Percentiles rank a stretch among this genome's conserved stretches.
phyloP scores from a whole-genome alignment of 2,797 vertebrate genomes.

The Chelonia mydas region DNA sequence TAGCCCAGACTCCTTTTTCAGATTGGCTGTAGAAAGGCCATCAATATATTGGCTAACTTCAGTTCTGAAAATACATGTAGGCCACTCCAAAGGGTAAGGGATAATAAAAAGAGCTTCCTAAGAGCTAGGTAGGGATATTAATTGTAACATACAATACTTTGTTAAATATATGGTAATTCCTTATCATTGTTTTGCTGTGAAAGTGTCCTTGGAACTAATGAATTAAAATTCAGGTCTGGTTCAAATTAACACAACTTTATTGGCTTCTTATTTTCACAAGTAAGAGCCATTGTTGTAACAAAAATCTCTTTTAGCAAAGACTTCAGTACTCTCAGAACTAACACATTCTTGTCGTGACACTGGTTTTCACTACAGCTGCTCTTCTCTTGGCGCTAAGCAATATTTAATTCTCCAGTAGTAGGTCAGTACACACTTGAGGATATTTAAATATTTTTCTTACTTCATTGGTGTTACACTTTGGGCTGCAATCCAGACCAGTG shows the following conservation, averaged over 20 bases:
- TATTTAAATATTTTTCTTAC: not conserved
- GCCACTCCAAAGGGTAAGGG: not conserved
- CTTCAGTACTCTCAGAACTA: not conserved
- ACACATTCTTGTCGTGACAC: rapidly evolving
- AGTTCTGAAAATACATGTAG: not conserved
- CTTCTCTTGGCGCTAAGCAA: not conserved
- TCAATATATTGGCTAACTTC: not conserved
- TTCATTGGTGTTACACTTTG: not conserved
- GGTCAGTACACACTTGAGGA: not conserved
- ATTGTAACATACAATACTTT: not conserved
- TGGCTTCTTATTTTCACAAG: not conserved
- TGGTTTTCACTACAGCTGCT: not conserved
- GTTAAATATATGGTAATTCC: not conserved
- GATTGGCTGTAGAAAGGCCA: not conserved
- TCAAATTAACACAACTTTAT: not conserved
- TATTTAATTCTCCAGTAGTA: not conserved
- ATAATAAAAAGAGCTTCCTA: not conserved
- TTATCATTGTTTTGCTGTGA: not conserved
- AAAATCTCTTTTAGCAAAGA: not conserved
- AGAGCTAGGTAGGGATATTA: not conserved
- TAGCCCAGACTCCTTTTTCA: not conserved
- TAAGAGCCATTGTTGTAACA: not conserved
- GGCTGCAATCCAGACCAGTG: too few relatives aligned
- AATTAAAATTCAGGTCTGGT: not conserved
- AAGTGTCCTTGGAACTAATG: not conserved